Base-by-base conservation (phyloP, 2,888 invertebrate genomes). In the Tinea pellionella region DNA sequence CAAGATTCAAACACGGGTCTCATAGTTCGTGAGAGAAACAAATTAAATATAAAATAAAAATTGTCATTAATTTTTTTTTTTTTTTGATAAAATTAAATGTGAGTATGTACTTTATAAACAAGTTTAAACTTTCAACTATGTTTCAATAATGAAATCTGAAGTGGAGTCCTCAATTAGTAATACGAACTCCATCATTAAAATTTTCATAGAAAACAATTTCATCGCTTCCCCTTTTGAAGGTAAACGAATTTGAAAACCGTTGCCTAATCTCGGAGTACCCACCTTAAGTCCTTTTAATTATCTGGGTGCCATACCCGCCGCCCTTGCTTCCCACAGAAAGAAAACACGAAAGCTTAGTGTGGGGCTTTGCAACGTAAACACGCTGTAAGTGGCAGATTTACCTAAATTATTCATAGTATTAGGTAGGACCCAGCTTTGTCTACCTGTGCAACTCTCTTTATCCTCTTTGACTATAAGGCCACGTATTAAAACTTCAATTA, bases 141-240 rank as follows among this genome's bases (percentile, higher is more conserved):
- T 37, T 37, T 37, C n/a, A 37, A 37, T 37, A 37, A 37, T n/a
- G 37, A 37, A 37, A 37, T 37, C 11, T 9, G 37, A 37, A 37
- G n/a, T 37, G 37, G 37, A 37, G 37, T 37, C 43, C 15, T 59
- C 59, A 59, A 59, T 59, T 47, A 59, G 47, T 29, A 47, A 47
- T 18, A 47, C 59, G 59, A 59, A 59, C 59, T 32, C 29, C 30
- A 15, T 79, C 80, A 81, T 84, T 83, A 83, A 83, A 84, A 83
- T 80, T 79, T 83, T 78, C 80, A 77, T 78, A 82, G 75, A 78
- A 80, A 81, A 83, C 80, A 80, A 81, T 83, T 79, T 80, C 72
- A 77, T 76, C 77, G 77, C 78, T 76, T 73, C 72, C 73, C 66
- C 69, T 67, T 71, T 67, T 66, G 56, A 42, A 57, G 19, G 59